phyloP scores from a whole-genome alignment of 2,797 vertebrate genomes.

The Sternotherus odoratus region DNA sequence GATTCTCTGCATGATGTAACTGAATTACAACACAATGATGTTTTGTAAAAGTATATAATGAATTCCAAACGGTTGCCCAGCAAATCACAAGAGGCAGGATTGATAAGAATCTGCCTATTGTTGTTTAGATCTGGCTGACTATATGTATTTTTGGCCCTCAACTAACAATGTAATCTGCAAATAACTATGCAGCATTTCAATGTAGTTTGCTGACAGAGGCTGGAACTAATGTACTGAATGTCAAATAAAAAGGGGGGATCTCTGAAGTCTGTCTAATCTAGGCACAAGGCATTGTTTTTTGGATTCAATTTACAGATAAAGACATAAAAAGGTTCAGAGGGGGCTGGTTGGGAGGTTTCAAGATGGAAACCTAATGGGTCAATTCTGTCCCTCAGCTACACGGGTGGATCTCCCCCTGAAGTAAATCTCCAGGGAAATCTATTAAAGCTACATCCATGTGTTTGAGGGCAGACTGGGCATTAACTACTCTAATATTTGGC shows the following conservation, averaged over 20 bases:
- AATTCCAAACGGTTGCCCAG: slow-evolving; percentile 13
- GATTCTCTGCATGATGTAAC: neutral
- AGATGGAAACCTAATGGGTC: neutral
- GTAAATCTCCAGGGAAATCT: neutral
- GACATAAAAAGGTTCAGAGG: neutral
- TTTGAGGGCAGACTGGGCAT: neutral
- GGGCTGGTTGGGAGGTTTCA: neutral
- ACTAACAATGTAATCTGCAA: neutral
- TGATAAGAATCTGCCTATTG: slow-evolving; percentile 12
- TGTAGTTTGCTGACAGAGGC: slow-evolving; percentile 48
- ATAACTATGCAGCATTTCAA: slow-evolving; percentile 45
- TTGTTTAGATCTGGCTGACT: slow-evolving; percentile 5
- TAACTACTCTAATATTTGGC: neutral
- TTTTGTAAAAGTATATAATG: slow-evolving; percentile 4
- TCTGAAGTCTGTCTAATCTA: slow-evolving; percentile 58
- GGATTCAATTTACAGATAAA: slow-evolving; percentile 59
- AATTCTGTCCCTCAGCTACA: neutral
- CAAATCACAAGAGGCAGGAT: slow-evolving; percentile 12
- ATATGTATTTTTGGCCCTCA: neutral
- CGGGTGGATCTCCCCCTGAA: neutral
- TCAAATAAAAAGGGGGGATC: slow-evolving; percentile 41
- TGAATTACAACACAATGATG: neutral
- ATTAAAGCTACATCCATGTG: neutral
- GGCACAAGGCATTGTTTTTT: slow-evolving; percentile 71
- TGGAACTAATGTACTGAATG: slow-evolving; percentile 57